A percentile compares a stretch with the other conserved stretches of the same genome.
phyloP scores from a whole-genome alignment of 1,140 invertebrate species.

The Bombus haemorrhoidalis region DNA sequence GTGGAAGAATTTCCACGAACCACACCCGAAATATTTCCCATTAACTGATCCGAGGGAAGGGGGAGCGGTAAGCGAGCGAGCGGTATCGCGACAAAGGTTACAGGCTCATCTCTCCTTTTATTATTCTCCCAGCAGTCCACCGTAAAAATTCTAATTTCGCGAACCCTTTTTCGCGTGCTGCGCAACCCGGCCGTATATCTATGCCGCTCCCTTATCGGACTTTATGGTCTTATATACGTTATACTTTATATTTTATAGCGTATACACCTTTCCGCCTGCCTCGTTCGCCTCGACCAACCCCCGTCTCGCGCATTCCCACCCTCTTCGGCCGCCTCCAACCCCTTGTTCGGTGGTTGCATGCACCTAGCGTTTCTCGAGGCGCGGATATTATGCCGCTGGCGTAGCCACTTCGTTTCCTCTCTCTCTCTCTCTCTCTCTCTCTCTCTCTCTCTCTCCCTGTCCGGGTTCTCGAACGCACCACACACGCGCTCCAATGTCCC shows the following conservation, averaged over 20 bases:
- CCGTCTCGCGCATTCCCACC: slow-evolving; percentile 1
- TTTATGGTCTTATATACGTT: slow-evolving; percentile 68
- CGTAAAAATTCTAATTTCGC: slow-evolving; percentile 71
- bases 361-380: slow-evolving; percentile 50
- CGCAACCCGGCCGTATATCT: slow-evolving; percentile 59
- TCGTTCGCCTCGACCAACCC: not conserved
- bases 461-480: not conserved
- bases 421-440: not conserved
- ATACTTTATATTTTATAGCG: slow-evolving; percentile 71
- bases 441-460: not conserved
- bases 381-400: slow-evolving; percentile 61
- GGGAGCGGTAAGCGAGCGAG: not conserved
- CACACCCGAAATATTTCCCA: no score
- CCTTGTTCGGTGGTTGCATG: slow-evolving; percentile 51
- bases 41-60: not conserved
- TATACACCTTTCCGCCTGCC: slow-evolving; percentile 45
- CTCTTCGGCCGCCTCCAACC: not conserved
- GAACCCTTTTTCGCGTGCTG: slow-evolving; percentile 61
- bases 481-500: not conserved
- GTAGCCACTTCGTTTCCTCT: slow-evolving; percentile 41
- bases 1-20: no score
- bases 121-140: slow-evolving; percentile 51
- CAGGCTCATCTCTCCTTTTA: slow-evolving; percentile 51
- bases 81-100: slow-evolving; percentile 34
- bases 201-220: slow-evolving; percentile 63